Base-by-base conservation (phyloP, 1,140 invertebrate genomes). In the Lerema accius region DNA sequence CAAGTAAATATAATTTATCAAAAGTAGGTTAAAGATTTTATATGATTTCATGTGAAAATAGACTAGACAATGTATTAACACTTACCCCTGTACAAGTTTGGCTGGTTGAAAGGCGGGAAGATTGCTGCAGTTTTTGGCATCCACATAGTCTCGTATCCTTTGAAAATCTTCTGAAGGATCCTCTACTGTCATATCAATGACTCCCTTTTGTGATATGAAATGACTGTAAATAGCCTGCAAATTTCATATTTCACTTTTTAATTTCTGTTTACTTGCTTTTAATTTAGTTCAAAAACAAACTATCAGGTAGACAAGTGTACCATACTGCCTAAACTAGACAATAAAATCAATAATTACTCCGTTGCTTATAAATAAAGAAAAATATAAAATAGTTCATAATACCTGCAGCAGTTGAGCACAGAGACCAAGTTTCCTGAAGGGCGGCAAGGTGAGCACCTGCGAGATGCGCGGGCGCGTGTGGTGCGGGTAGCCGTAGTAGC, bases 401-500 rank as follows among this genome's bases (percentile, higher is more conserved):
- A 91, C 92, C 76, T 92, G 85, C 11, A 93, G 58, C 15, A 94
- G 73, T 50, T 95, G 92, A 1, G 95, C 94, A 37, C 98, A 97
- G 13, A 99, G 84, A 1, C 98, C 97, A 42, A 95, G 91, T 37
- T 93, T 94, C 86, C 98, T 96, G 86, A 97, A 98, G 0, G 96
- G 96, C 7, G 98, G 98, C 63, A 99, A 88, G 49, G 98, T 93
- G 43, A 99, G 91, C 78, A 98, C 95, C 88, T 99, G 98, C 67
- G 97, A 97, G 50, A 99, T 96, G 56, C 98, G 92, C 5, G 98
- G 97, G 28, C 98, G 92, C 40, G 94, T 94, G 79, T 96, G 94
- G 40, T 94, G 91, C 0, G 98, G 98, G 91, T 99, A 99, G 0
- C 96, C 96, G 85, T 98, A 99, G 88, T 98, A 99, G 70, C 96